Evolutionary conservation across 2,113 vertebrate species (phyloP), one percentile per base, ranked within the genome.

Genomic region (Toxotes jaculatrix): DNA sequence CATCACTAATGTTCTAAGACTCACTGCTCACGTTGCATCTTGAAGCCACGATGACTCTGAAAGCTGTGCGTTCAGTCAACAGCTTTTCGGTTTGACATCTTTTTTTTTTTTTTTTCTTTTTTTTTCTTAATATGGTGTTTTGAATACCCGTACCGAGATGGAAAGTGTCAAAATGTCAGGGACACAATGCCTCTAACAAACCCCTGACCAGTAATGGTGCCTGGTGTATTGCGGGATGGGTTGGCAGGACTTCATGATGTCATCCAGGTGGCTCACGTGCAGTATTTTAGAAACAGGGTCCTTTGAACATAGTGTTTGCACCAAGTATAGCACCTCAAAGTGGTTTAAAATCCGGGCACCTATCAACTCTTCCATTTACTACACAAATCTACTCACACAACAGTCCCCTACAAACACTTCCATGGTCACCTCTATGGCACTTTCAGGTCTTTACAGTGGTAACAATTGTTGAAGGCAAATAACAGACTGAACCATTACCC

Each of bases 381-480:
- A 89, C 57, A 68, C 64, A 85, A 47, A 80, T 85, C 86, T 88
- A 90, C 77, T 80, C 80, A 64, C 85, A 74, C 51, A 82, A 82
- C 83, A 67, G 55, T 78, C 83, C 43, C 80, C 73, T 65, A 82
- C 62, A 77, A 90, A 89, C 90, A 92, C 91, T 91, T 91, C 45
- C 87, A 78, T 81, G 75, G 55, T 89, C 84, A 85, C 77, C 66
- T 79, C 86, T 85, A 92, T 93, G 93, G 92, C 94, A 94, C 94
- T 91, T 92, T 89, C 91, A 89, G 89, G 87, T 92, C 91, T 93
- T 88, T 90, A 90, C 89, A 91, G 91, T 90, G 88, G 89, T 87
- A 83, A 92, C 81, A 88, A 85, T 75, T 75, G 84, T 77, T 79
- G 23, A 93, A 93, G 86, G 91, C 91, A 91, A 93, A 88, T 70